A percentile compares a stretch with the other conserved stretches of the same genome.
These are phyloP conservation scores for Lissonota sp. DNA, from an alignment of 2,888 invertebrate species.

Conservation along the genomic window DNA sequence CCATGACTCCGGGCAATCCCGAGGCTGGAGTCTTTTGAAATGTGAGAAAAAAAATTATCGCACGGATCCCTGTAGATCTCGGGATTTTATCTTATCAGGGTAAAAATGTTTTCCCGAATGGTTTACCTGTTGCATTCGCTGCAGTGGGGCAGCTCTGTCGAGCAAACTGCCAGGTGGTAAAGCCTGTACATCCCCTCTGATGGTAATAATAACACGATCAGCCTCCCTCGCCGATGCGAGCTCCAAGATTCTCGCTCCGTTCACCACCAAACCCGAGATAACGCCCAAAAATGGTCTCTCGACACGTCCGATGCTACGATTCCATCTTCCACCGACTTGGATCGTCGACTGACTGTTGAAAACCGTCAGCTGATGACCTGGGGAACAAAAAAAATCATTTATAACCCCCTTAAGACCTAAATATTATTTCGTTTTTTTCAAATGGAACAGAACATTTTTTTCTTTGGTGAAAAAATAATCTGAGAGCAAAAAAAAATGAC, in stretches of 20 bases:
- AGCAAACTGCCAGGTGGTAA: conserved; percentile 88
- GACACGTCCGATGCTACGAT: conserved; percentile 88
- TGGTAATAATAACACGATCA: conserved; percentile 86
- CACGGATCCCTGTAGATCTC: no score
- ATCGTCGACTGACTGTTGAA: conserved; percentile 97
- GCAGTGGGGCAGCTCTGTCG: conserved; percentile 90
- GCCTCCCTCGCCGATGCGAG: conserved; percentile 92
- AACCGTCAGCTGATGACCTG: conserved; percentile 88
- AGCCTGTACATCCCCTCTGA: conserved; percentile 93
- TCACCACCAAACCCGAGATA: conserved; percentile 95
- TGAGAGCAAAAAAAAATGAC: neutral
- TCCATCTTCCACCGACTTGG: conserved; percentile 94
- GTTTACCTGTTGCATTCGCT: conserved; percentile 94
- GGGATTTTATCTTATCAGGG: no score
- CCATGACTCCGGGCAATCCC: conserved; percentile 90
- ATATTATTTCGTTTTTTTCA: no score
- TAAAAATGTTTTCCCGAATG: neutral
- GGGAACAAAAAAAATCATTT: conserved; percentile 20
- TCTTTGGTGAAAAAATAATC: neutral
- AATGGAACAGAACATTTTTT: neutral
- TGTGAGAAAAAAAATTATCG: conserved; percentile 7
- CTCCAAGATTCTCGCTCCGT: conserved; percentile 93
- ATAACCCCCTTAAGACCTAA: no score
- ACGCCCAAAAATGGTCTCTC: conserved; percentile 94
- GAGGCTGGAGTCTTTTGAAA: conserved; percentile 91